Evolutionary conservation across 2,888 invertebrate species (phyloP).

Genomic region (Panopea generosa): DNA sequence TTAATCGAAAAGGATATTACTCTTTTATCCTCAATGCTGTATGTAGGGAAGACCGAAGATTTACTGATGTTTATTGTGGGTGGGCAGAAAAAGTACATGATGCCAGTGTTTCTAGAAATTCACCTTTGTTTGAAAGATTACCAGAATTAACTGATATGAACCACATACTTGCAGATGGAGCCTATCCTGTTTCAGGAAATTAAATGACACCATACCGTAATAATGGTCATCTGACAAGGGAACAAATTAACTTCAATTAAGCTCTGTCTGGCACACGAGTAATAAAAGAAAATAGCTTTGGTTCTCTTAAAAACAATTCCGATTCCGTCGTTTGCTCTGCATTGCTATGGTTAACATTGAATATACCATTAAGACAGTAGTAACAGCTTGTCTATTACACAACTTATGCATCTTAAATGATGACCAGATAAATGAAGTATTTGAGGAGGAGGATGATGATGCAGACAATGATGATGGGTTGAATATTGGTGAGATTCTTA

Average conservation of each 20-base stretch:
- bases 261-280: constrained; percentile 7
- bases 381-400: too few species aligned
- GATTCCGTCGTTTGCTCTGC: constrained; percentile 12
- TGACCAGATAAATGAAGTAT: too few species aligned
- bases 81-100: constrained; percentile 33
- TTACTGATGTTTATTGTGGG: constrained; percentile 26
- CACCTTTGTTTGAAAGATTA: constrained; percentile 2
- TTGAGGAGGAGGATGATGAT: too few species aligned
- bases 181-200: constrained; percentile 12
- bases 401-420: too few species aligned
- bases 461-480: too few species aligned
- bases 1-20: constrained; percentile 24
- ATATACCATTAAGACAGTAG: constrained; percentile 7
- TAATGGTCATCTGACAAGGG: constrained; percentile 25
- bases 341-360: neutral
- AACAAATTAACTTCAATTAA: constrained; percentile 37
- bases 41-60: neutral
- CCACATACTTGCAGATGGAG: constrained; percentile 34
- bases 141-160: constrained; percentile 1
- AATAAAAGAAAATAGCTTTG: constrained; percentile 11
- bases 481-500: too few species aligned
- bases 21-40: constrained; percentile 20
- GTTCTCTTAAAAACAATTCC: neutral
- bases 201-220: constrained; percentile 26
- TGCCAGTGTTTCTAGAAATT: constrained; percentile 15